Conservation (phyloP, 2,888 invertebrate species). For the Ptychoptera contaminata region DNA sequence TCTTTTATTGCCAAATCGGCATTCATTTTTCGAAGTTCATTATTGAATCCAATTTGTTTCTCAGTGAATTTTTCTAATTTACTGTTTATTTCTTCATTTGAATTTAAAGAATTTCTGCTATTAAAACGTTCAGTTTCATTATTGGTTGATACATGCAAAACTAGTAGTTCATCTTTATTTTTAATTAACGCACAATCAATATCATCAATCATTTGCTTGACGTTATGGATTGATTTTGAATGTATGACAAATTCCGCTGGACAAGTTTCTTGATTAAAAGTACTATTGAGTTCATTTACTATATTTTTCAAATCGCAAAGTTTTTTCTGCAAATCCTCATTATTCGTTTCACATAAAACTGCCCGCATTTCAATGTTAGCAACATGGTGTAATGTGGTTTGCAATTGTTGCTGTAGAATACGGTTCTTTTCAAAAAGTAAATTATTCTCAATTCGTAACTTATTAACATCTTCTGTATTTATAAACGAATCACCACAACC, state of each 20-base stretch:
- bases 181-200: slow-evolving; percentile 42
- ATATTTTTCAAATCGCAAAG: slow-evolving; percentile 41
- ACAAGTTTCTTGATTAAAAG: slow-evolving; percentile 26
- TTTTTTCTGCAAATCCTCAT: slow-evolving; percentile 47
- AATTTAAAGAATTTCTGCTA: neutral
- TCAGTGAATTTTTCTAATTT: slow-evolving; percentile 21
- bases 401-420: slow-evolving; percentile 48
- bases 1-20: slow-evolving; percentile 24
- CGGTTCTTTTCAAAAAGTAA: slow-evolving; percentile 42
- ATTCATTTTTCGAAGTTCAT: slow-evolving; percentile 48
- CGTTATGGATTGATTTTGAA: slow-evolving; percentile 32
- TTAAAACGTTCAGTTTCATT: slow-evolving; percentile 23
- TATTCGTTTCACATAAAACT: slow-evolving; percentile 48
- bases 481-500: neutral
- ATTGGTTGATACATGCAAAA: slow-evolving; percentile 9
- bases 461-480: neutral
- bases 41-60: slow-evolving; percentile 41
- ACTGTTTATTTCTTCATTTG: neutral
- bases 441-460: slow-evolving; percentile 11
- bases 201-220: slow-evolving; percentile 34
- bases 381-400: slow-evolving; percentile 47
- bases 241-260: slow-evolving; percentile 15
- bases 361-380: slow-evolving; percentile 54
- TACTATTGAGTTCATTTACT: slow-evolving; percentile 36
- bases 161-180: slow-evolving; percentile 32